Evolutionary conservation across 2,888 invertebrate genomes (phyloP).

Genomic region (Drosophila birchii): DNA sequence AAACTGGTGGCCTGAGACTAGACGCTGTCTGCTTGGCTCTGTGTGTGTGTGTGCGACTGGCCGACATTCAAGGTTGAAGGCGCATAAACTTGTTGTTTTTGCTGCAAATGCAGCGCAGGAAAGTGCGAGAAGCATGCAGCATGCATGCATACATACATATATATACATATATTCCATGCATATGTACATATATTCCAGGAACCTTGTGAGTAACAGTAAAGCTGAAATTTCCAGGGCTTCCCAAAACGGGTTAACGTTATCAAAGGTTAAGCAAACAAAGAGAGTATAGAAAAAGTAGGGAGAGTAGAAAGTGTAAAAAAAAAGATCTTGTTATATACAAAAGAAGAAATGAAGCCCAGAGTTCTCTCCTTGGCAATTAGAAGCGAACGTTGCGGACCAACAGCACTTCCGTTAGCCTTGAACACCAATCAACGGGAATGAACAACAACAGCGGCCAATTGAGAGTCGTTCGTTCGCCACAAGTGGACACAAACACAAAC

Average conservation of each 20-base stretch:
- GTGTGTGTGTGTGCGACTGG: conserved; percentile 49
- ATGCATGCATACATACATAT: background rate
- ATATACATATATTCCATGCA: background rate
- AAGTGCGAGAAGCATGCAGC: conserved; percentile 18
- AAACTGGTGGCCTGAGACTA: conserved; percentile 50
- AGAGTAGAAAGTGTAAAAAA: background rate
- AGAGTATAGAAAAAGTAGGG: too few species aligned
- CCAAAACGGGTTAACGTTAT: conserved; percentile 16
- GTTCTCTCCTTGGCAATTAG: conserved; percentile 40
- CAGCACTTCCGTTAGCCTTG: conserved; percentile 82
- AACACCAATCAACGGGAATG: conserved; percentile 70
- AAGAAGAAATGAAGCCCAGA: background rate
- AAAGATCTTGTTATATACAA: conserved; percentile 52
- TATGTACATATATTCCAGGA: background rate
- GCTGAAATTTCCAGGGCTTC: conserved; percentile 20
- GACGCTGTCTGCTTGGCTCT: conserved; percentile 26
- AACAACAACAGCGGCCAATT: conserved; percentile 52
- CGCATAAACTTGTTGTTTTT: conserved; percentile 60
- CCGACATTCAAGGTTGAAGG: conserved; percentile 78
- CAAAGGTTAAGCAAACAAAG: conserved; percentile 4
- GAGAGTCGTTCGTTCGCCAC: conserved; percentile 33
- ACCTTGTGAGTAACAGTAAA: conserved; percentile 15
- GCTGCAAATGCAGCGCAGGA: conserved; percentile 33
- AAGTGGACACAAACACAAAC: conserved; percentile 15
- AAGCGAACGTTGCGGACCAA: conserved; percentile 19